Percentiles rank a stretch among this genome's conserved stretches.
These are phyloP conservation scores for Philaethria dido DNA, from an alignment of 2,888 invertebrate genomes.

Conservation along the genomic window DNA sequence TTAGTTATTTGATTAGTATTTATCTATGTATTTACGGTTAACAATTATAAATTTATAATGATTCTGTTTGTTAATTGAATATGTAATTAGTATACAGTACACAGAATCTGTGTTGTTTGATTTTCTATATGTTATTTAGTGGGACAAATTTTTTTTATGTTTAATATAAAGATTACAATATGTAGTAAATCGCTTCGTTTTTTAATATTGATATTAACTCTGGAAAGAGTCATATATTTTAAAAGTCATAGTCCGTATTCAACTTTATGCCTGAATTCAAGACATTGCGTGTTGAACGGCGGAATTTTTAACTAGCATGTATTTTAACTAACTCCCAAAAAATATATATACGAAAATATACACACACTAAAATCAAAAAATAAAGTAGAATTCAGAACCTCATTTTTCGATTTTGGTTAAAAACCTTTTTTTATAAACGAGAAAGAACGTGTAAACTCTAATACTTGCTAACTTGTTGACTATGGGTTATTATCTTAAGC, in stretches of 20 bases:
- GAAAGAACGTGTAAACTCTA: slow-evolving; percentile 40
- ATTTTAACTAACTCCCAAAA: too few relatives aligned
- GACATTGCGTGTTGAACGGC: too few relatives aligned
- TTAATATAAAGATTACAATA: neutral
- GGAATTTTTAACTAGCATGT: too few relatives aligned
- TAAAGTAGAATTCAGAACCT: too few relatives aligned
- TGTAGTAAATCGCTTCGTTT: too few relatives aligned
- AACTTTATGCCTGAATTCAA: too few relatives aligned
- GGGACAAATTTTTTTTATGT: slow-evolving; percentile 7
- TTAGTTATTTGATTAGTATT: neutral
- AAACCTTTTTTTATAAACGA: slow-evolving; percentile 20
- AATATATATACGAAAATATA: too few relatives aligned
- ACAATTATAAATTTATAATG: slow-evolving; percentile 11
- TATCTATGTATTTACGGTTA: neutral
- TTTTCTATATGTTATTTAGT: slow-evolving; percentile 2
- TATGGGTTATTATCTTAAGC: slow-evolving; percentile 42
- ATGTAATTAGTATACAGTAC: slow-evolving; percentile 3
- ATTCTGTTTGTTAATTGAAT: slow-evolving; percentile 17
- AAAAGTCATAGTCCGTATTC: too few relatives aligned
- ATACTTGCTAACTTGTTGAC: slow-evolving; percentile 24
- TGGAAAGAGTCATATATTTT: too few relatives aligned
- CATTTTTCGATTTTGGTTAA: too few relatives aligned
- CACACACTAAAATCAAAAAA: too few relatives aligned
- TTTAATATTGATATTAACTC: too few relatives aligned
- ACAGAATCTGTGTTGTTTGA: neutral